Evolutionary conservation across 2,888 invertebrate species (phyloP).

Genomic region (Stramonita haemastoma): DNA sequence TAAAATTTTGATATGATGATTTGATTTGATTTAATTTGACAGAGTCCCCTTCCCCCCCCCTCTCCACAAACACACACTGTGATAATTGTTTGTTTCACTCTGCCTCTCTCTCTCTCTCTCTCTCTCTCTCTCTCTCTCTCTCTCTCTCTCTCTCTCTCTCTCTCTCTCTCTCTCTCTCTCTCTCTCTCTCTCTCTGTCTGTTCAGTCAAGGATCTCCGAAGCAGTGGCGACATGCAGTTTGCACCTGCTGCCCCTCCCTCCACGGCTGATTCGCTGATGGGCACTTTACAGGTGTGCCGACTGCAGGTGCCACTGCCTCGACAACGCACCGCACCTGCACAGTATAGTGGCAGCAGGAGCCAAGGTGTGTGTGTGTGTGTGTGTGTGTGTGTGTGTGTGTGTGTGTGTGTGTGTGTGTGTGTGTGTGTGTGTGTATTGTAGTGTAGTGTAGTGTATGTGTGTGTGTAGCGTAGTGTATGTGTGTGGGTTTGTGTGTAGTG

Average conservation of each 20-base stretch:
- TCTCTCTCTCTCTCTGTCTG: neutral
- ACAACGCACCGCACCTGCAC: neutral
- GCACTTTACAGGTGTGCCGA: constrained; percentile 30
- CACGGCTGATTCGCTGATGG: neutral
- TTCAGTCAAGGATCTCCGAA: constrained; percentile 34
- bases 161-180: neutral
- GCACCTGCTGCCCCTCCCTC: neutral
- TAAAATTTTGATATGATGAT: no score
- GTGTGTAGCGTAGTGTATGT: neutral
- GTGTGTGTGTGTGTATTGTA: neutral
- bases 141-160: constrained; percentile 11
- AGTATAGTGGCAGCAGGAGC: neutral
- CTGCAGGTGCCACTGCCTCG: constrained; percentile 9
- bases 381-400: neutral
- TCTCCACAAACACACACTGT: no score
- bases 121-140: neutral
- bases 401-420: neutral
- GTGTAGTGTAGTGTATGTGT: neutral
- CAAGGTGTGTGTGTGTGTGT: neutral
- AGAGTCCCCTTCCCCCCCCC: no score
- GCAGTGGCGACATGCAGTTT: neutral
- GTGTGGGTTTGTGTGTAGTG: neutral
- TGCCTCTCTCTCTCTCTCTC: neutral
- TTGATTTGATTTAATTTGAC: no score
- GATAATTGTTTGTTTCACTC: no score